phyloP scores from a whole-genome alignment of 2,888 invertebrate genomes.

The Leucania comma region DNA sequence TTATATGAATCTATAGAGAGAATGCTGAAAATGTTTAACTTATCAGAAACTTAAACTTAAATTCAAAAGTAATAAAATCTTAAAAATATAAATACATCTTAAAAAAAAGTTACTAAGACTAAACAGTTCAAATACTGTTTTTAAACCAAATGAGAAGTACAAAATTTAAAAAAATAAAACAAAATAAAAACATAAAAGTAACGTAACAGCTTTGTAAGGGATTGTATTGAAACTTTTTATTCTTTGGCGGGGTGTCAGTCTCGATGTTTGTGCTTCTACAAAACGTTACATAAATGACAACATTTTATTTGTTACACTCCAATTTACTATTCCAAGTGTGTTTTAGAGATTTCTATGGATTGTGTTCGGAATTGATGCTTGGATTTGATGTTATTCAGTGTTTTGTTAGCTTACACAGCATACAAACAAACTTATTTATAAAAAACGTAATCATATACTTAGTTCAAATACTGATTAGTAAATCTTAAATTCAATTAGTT shows the following conservation, averaged over 20 bases:
- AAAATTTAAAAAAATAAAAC: background rate
- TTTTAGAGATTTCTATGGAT: conserved; percentile 28
- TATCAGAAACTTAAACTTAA: background rate
- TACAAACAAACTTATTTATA: background rate
- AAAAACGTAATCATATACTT: background rate
- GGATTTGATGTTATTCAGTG: background rate
- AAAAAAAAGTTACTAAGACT: background rate
- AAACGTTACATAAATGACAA: conserved; percentile 76
- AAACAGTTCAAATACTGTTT: conserved; percentile 1
- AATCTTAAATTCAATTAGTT: background rate
- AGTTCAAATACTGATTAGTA: background rate
- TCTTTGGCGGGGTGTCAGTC: conserved; percentile 79
- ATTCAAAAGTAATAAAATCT: background rate
- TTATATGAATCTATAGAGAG: background rate
- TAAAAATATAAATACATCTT: background rate
- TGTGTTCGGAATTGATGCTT: conserved; percentile 2
- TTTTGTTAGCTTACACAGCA: background rate
- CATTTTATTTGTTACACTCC: conserved; percentile 62
- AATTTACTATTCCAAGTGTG: conserved; percentile 30
- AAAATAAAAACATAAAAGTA: background rate
- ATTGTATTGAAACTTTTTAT: conserved; percentile 80
- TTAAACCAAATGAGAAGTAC: conserved; percentile 21
- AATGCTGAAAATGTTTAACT: background rate
- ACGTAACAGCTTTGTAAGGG: conserved; percentile 61
- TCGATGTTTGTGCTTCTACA: conserved; percentile 75